A percentile compares a stretch with the other conserved stretches of the same genome.
phyloP scores from a whole-genome alignment of 1,140 invertebrate species.

The Drosophila sturtevanti region DNA sequence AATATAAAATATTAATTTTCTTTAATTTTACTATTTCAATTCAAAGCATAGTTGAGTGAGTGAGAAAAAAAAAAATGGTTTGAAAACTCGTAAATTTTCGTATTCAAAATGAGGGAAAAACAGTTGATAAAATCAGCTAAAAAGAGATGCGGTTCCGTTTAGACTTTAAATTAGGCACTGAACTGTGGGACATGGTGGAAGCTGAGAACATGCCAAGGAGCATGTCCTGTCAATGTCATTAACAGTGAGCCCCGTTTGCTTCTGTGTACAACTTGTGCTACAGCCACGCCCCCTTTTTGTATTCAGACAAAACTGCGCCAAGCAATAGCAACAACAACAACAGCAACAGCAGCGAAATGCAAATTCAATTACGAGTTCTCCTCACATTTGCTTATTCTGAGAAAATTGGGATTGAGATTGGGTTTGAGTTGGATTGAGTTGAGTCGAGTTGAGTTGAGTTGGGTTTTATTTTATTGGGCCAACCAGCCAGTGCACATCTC shows the following conservation, averaged over 20 bases:
- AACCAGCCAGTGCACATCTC: conserved; percentile 12
- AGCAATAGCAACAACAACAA: background rate
- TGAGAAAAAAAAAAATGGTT: no score
- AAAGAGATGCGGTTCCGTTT: background rate
- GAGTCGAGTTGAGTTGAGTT: background rate
- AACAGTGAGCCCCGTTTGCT: conserved; percentile 1
- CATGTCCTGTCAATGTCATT: conserved; percentile 7
- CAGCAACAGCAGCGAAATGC: background rate
- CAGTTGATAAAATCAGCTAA: background rate
- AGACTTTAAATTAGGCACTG: background rate
- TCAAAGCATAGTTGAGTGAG: no score
- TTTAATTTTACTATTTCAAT: no score
- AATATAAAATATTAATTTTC: no score
- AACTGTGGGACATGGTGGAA: background rate
- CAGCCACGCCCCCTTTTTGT: background rate
- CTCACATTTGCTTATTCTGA: conserved; percentile 4
- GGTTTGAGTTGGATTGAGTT: background rate
- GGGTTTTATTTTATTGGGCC: background rate
- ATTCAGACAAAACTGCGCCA: background rate
- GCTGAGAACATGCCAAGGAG: background rate
- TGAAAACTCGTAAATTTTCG: background rate
- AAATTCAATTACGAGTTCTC: conserved; percentile 8
- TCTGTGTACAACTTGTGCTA: background rate
- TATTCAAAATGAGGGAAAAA: background rate
- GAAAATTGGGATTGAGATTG: background rate